Base-by-base conservation (phyloP, 2,797 vertebrate genomes). In the Gymnocypris eckloni region DNA sequence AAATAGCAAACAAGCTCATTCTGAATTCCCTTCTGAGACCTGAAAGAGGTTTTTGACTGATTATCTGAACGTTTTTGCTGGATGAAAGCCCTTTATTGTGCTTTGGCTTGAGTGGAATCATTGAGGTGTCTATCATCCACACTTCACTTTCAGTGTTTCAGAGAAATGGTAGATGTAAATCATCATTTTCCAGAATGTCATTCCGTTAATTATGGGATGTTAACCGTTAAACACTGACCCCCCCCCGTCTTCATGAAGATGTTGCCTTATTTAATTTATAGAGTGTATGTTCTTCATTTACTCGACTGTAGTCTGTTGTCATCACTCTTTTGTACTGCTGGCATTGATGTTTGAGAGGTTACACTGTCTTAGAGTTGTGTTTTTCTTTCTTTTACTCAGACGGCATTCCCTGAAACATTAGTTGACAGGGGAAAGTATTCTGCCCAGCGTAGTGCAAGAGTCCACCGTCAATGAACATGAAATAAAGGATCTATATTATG, bases 401-500 rank as follows among this genome's bases (percentile, higher is more conserved):
- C 28, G n/a, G 83, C 88, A 77, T 89, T 83, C 81, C 71, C 88
- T 82, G 39, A 84, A 82, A 61, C 69, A 72, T 77, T 72, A 86
- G 84, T 48, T 52, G 82, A 79, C 79, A 41, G 39, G 54, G 77
- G 45, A 85, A 82, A 71, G 56, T 73, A 71, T 48, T 79, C 85
- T 83, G 78, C 82, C 81, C 70, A 37, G 82, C 50, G 88, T 88
- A 91, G 88, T 89, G 81, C 86, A 88, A 88, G 80, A 89, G 88
- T 91, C 87, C 83, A 76, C 85, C 82, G 86, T 87, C 69, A 88
- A 89, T 87, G 52, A 86, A 91, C 87, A 64, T 86, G 69, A 91
- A 92, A 92, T 92, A 92, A 91, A 91, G 82, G 79, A 66, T 90
- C 85, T 89, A 89, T 88, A 89, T 89, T 90, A 79, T 87, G 87